Evolutionary conservation across 53 echinoderm and acorn worm genomes (phyloP).

Genomic region (Henricia sp.): DNA sequence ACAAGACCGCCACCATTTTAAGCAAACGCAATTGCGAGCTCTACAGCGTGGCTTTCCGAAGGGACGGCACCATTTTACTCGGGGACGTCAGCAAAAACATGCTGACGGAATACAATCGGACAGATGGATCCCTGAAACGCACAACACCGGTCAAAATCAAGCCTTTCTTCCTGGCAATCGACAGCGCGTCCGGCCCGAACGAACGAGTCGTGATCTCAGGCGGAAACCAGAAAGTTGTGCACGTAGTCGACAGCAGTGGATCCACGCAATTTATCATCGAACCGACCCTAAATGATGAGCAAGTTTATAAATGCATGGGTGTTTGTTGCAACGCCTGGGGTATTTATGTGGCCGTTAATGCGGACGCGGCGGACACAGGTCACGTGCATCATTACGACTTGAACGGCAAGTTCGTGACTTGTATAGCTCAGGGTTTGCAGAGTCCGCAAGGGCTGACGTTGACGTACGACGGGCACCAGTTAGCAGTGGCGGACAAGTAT

Average conservation of each 20-base stretch:
- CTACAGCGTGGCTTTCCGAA: neutral
- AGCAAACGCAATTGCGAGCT: neutral
- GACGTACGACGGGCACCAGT: conserved; percentile 15
- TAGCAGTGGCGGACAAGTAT: conserved; percentile 22
- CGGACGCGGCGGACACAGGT: neutral
- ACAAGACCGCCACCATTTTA: neutral
- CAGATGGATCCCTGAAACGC: neutral
- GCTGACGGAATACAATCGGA: neutral
- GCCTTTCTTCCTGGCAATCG: conserved; percentile 6
- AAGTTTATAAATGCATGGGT: conserved; percentile 4
- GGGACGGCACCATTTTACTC: conserved; percentile 8
- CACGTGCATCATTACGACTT: conserved; percentile 26
- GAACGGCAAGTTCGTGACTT: neutral
- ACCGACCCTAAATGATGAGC: neutral
- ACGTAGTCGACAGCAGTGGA: neutral
- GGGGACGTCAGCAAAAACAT: neutral
- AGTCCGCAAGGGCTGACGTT: conserved; percentile 15
- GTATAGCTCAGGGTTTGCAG: conserved; percentile 1
- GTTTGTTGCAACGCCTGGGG: conserved; percentile 1
- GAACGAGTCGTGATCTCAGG: conserved; percentile 15
- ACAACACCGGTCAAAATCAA: neutral
- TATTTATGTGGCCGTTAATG: neutral
- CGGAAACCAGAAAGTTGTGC: neutral
- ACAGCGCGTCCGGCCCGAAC: neutral
- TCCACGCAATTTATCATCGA: neutral